Conservation (phyloP, 30 jellyfish, hydroid and myxozoan genomes). For the Aurelia coerulea region DNA sequence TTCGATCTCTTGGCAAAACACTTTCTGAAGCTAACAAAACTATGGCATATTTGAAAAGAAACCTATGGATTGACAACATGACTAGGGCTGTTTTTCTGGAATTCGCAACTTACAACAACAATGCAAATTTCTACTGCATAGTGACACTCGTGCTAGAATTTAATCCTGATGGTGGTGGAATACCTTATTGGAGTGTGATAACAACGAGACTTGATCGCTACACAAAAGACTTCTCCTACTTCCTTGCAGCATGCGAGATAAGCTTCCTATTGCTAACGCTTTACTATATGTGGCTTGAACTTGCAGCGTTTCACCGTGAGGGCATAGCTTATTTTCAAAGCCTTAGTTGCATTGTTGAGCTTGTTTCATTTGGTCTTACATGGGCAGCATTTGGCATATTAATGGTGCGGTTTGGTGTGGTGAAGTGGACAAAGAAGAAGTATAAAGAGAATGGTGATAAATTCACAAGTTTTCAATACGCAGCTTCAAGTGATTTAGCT, state of each 20-base stretch:
- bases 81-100: slow-evolving; percentile 81
- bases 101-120: slow-evolving; percentile 78
- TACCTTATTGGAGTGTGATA: slow-evolving; percentile 28
- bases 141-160: slow-evolving; percentile 61
- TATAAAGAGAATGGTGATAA: slow-evolving; percentile 36
- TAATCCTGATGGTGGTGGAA: slow-evolving; percentile 69
- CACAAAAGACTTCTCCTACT: slow-evolving; percentile 50
- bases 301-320: slow-evolving; percentile 26
- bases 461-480: slow-evolving; percentile 69
- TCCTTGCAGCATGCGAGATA: slow-evolving; percentile 86
- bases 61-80: slow-evolving; percentile 75
- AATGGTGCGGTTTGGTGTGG: slow-evolving; percentile 71
- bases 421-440: slow-evolving; percentile 43
- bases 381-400: slow-evolving; percentile 70
- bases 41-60: slow-evolving; percentile 24
- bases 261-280: slow-evolving; percentile 53
- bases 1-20: slow-evolving; percentile 55
- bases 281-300: slow-evolving; percentile 62
- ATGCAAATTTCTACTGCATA: slow-evolving; percentile 71
- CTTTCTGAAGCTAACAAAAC: slow-evolving; percentile 30
- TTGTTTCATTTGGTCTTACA: slow-evolving; percentile 32
- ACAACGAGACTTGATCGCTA: slow-evolving; percentile 83
- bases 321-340: slow-evolving; percentile 48
- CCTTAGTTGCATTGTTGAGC: slow-evolving; percentile 62
- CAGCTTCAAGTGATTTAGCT: slow-evolving; percentile 76